Percentiles rank a stretch among this genome's conserved stretches.
Conservation (phyloP, 1,140 invertebrate species). For the Hyposmocoma kahamanoa region DNA sequence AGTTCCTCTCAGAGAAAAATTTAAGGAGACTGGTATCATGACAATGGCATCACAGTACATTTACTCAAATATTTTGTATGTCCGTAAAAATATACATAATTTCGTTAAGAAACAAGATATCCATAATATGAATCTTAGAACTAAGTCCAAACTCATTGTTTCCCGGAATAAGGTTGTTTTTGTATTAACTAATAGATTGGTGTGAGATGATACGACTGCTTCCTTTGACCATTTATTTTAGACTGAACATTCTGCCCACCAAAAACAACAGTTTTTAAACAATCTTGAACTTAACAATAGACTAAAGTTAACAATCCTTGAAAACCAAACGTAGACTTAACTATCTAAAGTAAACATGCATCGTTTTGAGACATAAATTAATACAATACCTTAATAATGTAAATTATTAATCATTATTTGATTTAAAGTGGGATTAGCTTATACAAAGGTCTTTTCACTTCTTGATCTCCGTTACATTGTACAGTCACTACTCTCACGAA, state of each 20-base stretch:
- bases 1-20: too few species aligned
- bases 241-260: background rate
- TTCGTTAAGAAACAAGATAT: too few species aligned
- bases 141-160: too few species aligned
- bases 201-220: too few species aligned
- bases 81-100: too few species aligned
- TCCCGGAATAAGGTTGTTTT: too few species aligned
- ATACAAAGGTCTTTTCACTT: background rate
- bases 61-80: too few species aligned
- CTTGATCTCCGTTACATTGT: background rate
- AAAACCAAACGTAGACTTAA: background rate
- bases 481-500: conserved; percentile 1
- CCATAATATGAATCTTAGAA: too few species aligned
- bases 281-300: background rate
- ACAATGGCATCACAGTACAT: too few species aligned
- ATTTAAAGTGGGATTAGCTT: background rate
- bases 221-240: too few species aligned
- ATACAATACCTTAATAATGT: background rate
- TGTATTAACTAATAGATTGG: too few species aligned
- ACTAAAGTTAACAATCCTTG: background rate
- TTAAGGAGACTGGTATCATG: too few species aligned
- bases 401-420: background rate
- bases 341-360: background rate
- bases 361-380: background rate
- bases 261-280: background rate